A percentile compares a stretch with the other conserved stretches of the same genome.
phyloP scores from a whole-genome alignment of 2,113 vertebrate species.

The Mohoua ochrocephala region DNA sequence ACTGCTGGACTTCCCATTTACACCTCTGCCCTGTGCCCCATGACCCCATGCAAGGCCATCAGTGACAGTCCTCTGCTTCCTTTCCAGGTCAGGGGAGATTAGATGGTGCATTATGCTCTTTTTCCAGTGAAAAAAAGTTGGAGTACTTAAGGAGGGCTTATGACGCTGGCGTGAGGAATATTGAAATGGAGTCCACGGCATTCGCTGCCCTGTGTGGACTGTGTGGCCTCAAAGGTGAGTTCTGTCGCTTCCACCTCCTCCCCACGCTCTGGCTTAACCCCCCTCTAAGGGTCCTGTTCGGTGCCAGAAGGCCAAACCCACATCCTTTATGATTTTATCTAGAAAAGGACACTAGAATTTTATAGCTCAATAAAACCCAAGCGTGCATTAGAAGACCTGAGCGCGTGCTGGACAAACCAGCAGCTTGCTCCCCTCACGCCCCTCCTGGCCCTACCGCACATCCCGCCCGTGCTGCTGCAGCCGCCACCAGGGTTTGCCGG shows the following conservation, averaged over 20 bases:
- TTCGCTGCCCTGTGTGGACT: slow-evolving; percentile 85
- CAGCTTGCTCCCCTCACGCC: rapidly evolving
- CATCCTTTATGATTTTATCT: neutral
- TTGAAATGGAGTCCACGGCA: slow-evolving; percentile 86
- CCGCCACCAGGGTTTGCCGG: too few relatives aligned
- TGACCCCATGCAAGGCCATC: neutral
- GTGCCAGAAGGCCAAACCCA: neutral
- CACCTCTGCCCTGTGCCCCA: neutral
- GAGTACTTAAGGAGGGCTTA: slow-evolving; percentile 83
- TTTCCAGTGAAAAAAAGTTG: slow-evolving; percentile 83
- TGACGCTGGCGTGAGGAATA: slow-evolving; percentile 78
- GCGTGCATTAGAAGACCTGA: neutral
- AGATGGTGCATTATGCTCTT: slow-evolving; percentile 84
- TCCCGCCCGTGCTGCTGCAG: rapidly evolving
- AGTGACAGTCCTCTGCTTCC: neutral
- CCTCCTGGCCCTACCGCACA: neutral
- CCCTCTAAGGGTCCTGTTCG: rapidly evolving
- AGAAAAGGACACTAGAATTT: neutral
- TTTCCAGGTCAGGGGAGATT: slow-evolving; percentile 80
- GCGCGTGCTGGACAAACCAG: rapidly evolving
- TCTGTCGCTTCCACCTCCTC: neutral
- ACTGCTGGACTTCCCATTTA: too few relatives aligned
- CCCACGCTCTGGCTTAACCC: rapidly evolving
- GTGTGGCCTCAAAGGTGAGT: slow-evolving; percentile 83
- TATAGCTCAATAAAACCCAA: neutral